Percentiles rank a stretch among this genome's conserved stretches.
These are phyloP conservation scores for Neodon shergylaensis DNA, from an alignment of 2,113 vertebrate species.

Conservation along the genomic window DNA sequence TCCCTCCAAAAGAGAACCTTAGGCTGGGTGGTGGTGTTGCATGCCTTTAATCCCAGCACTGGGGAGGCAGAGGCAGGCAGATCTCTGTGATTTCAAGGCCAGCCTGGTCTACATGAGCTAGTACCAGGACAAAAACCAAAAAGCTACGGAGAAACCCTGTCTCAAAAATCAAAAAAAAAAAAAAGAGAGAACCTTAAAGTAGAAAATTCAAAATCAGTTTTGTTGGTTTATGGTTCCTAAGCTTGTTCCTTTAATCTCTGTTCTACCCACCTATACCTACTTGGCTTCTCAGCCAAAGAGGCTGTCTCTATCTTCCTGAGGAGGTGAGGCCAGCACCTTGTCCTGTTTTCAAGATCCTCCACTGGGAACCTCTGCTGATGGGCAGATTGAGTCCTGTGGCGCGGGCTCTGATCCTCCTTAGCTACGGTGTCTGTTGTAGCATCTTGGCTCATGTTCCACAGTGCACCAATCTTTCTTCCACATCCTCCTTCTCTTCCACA, in stretches of 20 bases:
- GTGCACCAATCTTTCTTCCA: not conserved
- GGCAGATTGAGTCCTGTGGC: too few species aligned
- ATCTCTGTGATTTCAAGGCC: too few species aligned
- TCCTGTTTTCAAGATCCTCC: not conserved
- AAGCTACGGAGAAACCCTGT: too few species aligned
- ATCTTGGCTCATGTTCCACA: not conserved
- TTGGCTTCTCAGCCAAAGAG: not conserved
- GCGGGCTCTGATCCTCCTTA: not conserved
- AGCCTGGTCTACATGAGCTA: too few species aligned
- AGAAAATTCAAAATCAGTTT: not conserved
- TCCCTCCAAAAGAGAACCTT: not conserved
- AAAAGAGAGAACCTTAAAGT: not conserved
- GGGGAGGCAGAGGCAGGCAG: too few species aligned
- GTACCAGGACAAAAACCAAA: too few species aligned
- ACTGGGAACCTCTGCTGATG: too few species aligned
- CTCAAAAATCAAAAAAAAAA: too few species aligned
- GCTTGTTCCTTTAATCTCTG: not conserved
- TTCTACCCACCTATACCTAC: not conserved
- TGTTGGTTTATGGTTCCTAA: not conserved
- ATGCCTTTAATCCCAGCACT: too few species aligned
- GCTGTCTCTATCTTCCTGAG: not conserved
- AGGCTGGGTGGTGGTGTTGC: too few species aligned
- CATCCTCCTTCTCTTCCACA: not conserved
- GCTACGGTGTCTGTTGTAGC: not conserved
- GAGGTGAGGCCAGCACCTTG: not conserved